Conservation (phyloP, 1,140 invertebrate species). For the Lepidostoma basale region DNA sequence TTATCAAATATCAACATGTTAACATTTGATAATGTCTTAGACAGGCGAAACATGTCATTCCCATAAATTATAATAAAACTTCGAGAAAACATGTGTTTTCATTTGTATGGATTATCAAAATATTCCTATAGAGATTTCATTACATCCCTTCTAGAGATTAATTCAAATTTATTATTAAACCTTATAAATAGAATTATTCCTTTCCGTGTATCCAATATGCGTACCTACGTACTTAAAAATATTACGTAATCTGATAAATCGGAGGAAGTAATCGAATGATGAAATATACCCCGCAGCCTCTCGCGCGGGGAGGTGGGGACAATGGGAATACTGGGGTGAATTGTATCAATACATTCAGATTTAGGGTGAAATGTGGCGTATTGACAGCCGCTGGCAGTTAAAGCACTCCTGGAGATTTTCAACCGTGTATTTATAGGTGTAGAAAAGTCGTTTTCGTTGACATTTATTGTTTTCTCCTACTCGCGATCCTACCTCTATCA, state of each 20-base stretch:
- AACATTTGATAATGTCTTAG: too few relatives aligned
- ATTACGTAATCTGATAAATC: slow-evolving; percentile 13
- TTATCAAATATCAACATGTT: too few relatives aligned
- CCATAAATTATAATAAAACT: too few relatives aligned
- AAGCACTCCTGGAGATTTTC: slow-evolving; percentile 36
- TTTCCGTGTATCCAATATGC: neutral
- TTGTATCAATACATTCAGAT: slow-evolving; percentile 44
- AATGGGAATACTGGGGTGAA: slow-evolving; percentile 21
- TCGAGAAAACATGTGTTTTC: too few relatives aligned
- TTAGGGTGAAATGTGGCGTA: slow-evolving; percentile 44
- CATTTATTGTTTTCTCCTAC: slow-evolving; percentile 6
- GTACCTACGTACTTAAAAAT: slow-evolving; percentile 16
- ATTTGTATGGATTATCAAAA: too few relatives aligned
- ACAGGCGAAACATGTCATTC: too few relatives aligned
- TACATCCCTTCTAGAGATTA: too few relatives aligned
- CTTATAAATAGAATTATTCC: slow-evolving; percentile 1
- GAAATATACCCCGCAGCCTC: slow-evolving; percentile 21
- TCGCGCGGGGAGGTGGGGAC: neutral
- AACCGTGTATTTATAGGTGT: slow-evolving; percentile 40
- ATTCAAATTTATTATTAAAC: too few relatives aligned
- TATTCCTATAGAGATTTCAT: too few relatives aligned
- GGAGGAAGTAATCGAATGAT: slow-evolving; percentile 21
- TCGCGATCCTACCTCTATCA: too few relatives aligned
- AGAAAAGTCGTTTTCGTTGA: slow-evolving; percentile 21
- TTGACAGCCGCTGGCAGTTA: slow-evolving; percentile 43